Evolutionary conservation across 2,888 invertebrate genomes (phyloP), one percentile per base, ranked within the genome.

Genomic region (Seira sanloemensis): DNA sequence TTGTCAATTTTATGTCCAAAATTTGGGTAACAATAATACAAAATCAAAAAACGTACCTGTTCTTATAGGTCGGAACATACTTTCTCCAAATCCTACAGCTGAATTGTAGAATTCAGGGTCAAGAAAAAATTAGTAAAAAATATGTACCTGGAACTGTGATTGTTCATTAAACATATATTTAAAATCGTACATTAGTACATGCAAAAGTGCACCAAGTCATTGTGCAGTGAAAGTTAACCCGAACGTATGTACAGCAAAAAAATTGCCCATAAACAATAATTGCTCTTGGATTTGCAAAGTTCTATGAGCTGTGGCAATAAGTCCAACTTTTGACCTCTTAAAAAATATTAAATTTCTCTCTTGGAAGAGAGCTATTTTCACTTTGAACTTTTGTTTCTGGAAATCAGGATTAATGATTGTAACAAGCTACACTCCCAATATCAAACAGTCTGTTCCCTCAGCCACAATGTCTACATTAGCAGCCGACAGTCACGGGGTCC

Each of bases 401-500:
- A 58, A 58, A 58, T 58, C 80, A 74, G 79, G 73, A 77, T 83
- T 84, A 71, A 87, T 87, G 87, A 87, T 87, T 87, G 85, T 87
- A 72, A 85, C 87, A 81, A 87, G 85, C 54, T 87, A 87, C 72
- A 86, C 85, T 21, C 87, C 87, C 76, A 84, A 84, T 69, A 83
- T 85, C 23, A 87, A 87, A 27, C 84, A 78, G 68, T 73, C 85
- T 25, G 67, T 65, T 5, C 69, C 81, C 73, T 58, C 78, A 68
- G 46, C 71, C 23, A 79, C 78, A 21, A 86, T 88, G 88, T 88
- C 88, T 76, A 79, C 86, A 50, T 78, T 89, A 58, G 72, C 87
- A 54, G 88, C 87, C 58, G 89, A 89, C 50, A 81, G 86, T 21
- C 84, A 86, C 74, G 82, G 87, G 82, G 79, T 85, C 58, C 88